Conservation (phyloP, 2,113 vertebrate species). For the Reinhardtius hippoglossoides region DNA sequence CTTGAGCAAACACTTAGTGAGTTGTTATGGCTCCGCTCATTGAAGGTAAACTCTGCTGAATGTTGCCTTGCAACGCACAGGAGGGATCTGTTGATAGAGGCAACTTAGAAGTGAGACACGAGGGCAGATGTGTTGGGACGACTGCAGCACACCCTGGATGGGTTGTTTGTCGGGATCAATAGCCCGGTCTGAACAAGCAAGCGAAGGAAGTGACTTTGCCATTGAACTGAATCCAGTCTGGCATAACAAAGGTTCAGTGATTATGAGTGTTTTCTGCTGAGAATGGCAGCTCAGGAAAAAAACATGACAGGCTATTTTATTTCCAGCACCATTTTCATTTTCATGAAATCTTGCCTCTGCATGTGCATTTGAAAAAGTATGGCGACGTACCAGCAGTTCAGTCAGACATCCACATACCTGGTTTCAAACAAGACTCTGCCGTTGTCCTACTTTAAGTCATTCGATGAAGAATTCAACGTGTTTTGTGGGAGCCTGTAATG, state of each 20-base stretch:
- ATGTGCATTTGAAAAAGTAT: not conserved
- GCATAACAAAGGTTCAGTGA: slow-evolving; percentile 32
- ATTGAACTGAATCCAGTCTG: slow-evolving; percentile 57
- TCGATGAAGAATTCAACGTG: not conserved
- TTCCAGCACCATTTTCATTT: not conserved
- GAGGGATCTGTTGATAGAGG: slow-evolving; percentile 70
- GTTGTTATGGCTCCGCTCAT: slow-evolving; percentile 72
- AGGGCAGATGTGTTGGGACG: slow-evolving; percentile 57
- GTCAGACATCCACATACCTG: not conserved
- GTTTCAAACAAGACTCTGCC: slow-evolving; percentile 8
- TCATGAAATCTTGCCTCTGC: not conserved
- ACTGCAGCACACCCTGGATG: slow-evolving; percentile 48
- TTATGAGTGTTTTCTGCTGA: slow-evolving; percentile 64
- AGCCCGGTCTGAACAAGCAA: slow-evolving; percentile 69
- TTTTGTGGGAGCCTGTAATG: slow-evolving; percentile 7
- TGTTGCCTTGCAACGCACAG: slow-evolving; percentile 60
- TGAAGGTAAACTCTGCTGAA: slow-evolving; percentile 73
- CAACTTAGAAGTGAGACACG: slow-evolving; percentile 58
- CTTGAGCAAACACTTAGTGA: slow-evolving; percentile 79
- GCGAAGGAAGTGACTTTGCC: slow-evolving; percentile 65
- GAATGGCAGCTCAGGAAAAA: slow-evolving; percentile 32
- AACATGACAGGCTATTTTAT: not conserved
- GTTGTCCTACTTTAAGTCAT: not conserved
- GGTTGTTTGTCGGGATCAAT: slow-evolving; percentile 78
- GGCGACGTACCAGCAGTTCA: not conserved